Percentiles rank a stretch among this genome's conserved stretches.
phyloP scores from a whole-genome alignment of 2,797 vertebrate genomes.

The Clarias platycephalus region DNA sequence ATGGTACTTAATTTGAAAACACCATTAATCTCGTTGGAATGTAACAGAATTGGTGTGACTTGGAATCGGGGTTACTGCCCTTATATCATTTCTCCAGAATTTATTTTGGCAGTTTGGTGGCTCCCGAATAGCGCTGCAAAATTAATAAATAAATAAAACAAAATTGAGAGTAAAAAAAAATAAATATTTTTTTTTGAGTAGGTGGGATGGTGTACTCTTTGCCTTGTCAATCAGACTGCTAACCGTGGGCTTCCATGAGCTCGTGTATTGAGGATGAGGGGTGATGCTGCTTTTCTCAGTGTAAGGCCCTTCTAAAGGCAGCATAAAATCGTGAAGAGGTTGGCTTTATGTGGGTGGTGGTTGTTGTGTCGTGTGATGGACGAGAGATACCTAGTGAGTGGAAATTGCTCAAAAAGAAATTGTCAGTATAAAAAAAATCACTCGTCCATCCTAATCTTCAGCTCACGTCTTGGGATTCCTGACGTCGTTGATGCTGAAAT shows the following conservation, averaged over 20 bases:
- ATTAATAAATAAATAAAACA: not conserved
- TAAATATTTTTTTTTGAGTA: not conserved
- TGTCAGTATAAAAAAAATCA: not conserved
- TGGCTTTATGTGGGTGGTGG: not conserved
- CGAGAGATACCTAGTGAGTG: not conserved
- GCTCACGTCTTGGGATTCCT: not conserved
- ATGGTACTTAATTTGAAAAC: no score
- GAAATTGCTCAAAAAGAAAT: not conserved
- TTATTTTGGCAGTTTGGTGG: not conserved
- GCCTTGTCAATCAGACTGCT: not conserved
- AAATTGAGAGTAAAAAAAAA: not conserved
- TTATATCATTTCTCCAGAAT: not conserved
- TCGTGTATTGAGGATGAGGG: not conserved
- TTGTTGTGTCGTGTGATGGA: not conserved
- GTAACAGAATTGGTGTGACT: not conserved
- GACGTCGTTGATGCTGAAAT: not conserved
- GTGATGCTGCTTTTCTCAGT: no score
- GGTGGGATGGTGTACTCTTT: not conserved
- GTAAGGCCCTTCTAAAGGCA: not conserved
- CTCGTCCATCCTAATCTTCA: not conserved
- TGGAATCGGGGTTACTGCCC: not conserved
- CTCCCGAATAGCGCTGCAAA: not conserved
- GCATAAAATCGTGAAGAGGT: not conserved
- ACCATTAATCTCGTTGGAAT: not conserved
- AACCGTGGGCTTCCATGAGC: not conserved